Base-by-base conservation (phyloP, 1,140 invertebrate species). In the Ceratosolen fusciceps region DNA sequence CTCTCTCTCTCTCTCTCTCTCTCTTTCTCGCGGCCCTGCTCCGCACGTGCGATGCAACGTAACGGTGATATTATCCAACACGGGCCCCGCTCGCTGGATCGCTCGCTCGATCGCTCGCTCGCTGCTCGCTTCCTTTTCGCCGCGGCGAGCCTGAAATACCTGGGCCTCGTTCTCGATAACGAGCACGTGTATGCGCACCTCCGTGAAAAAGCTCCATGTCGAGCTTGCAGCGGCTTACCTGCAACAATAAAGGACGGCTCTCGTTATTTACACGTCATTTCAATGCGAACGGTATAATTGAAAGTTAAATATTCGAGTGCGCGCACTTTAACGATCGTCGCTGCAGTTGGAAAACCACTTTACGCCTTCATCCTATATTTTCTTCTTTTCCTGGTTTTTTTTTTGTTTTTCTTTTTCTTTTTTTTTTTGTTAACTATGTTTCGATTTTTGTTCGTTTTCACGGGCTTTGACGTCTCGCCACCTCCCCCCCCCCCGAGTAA, bases 51-150 rank as follows among this genome's bases (percentile, higher is more conserved):
- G 21, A n/a, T 12, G 67, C 73, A 65, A 70, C 60, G 49, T 78
- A 82, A 83, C 83, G 80, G 78, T 82, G 79, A 79, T 79, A 82
- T 82, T 83, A 83, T 84, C 74, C 81, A 52, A 76, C 60, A 34
- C 29, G 34, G n/a, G n/a, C n/a, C n/a, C n/a, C n/a, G n/a, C n/a
- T n/a, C n/a, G n/a, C n/a, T n/a, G n/a, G n/a, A n/a, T n/a, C n/a
- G n/a, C n/a, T n/a, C n/a, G n/a, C n/a, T n/a, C n/a, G n/a, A n/a
- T n/a, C n/a, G n/a, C n/a, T n/a, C n/a, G n/a, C n/a, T n/a, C n/a
- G n/a, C n/a, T n/a, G n/a, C n/a, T 65, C 58, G 74, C 84, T 83
- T 81, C 82, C 74, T 76, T 78, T 85, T 75, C 71, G 49, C 31
- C 24, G 26, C 47, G 10, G 26, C 68, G 68, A 52, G 65, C 65